A percentile compares a stretch with the other conserved stretches of the same genome.
Conservation (phyloP, 2,113 vertebrate species). For the Myiopsitta monachus region DNA sequence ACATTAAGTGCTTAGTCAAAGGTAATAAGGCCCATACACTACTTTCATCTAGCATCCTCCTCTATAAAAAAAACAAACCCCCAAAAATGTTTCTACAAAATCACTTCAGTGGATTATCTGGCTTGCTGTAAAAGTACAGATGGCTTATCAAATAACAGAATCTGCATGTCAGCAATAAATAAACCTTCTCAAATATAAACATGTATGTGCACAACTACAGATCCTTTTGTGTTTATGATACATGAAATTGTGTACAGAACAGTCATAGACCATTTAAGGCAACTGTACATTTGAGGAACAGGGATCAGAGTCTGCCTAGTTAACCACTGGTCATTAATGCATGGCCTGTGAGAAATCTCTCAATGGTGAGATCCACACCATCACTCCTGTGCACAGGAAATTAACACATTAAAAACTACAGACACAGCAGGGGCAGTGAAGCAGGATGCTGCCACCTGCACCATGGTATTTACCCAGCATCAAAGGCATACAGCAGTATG, state of each 20-base stretch:
- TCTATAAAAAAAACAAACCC: background rate
- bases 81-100: background rate
- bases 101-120: background rate
- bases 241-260: background rate
- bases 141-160: background rate
- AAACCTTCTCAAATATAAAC: background rate
- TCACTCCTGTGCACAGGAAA: background rate
- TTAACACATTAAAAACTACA: background rate
- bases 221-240: background rate
- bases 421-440: background rate
- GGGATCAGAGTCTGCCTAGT: background rate
- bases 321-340: background rate
- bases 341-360: background rate
- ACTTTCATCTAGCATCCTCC: background rate
- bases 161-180: background rate
- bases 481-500: background rate
- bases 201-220: rapidly evolving
- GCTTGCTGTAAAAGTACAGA: background rate
- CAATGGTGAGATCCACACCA: background rate
- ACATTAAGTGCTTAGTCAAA: background rate
- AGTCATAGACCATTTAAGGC: background rate
- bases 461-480: background rate
- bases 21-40: background rate
- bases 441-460: background rate
- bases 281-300: background rate